Conservation (phyloP, 2,797 vertebrate genomes). For the Pithecia hirsuta region DNA sequence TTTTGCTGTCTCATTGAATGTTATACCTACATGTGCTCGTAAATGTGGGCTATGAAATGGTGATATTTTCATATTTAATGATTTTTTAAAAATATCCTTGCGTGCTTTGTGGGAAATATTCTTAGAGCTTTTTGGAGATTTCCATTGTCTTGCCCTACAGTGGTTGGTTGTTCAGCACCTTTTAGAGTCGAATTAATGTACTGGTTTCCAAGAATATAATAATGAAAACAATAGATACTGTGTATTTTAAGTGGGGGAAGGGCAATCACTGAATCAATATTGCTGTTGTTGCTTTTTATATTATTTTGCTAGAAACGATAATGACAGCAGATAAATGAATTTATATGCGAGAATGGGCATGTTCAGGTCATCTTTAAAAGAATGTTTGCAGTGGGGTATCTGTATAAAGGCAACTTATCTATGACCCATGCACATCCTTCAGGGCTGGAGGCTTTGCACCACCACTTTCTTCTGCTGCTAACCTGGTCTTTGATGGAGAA, state of each 20-base stretch:
- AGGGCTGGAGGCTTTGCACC: rapidly evolving
- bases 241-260: background rate
- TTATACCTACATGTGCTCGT: background rate
- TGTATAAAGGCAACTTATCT: background rate
- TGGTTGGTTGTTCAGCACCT: background rate
- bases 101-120: background rate
- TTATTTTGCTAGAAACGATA: background rate
- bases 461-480: background rate
- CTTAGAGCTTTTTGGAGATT: background rate
- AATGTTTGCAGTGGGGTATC: background rate
- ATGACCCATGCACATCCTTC: rapidly evolving
- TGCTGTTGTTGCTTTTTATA: background rate
- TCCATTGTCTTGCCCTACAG: background rate
- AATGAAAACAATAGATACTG: background rate
- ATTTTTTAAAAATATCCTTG: background rate
- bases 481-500: background rate
- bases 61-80: background rate
- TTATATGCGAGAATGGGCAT: background rate
- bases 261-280: background rate
- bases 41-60: background rate
- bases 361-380: background rate
- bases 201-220: background rate
- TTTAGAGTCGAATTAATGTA: background rate
- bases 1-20: background rate
- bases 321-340: background rate